A percentile compares a stretch with the other conserved stretches of the same genome.
Conservation (phyloP, 1,140 invertebrate species). For the Uloborus diversus region DNA sequence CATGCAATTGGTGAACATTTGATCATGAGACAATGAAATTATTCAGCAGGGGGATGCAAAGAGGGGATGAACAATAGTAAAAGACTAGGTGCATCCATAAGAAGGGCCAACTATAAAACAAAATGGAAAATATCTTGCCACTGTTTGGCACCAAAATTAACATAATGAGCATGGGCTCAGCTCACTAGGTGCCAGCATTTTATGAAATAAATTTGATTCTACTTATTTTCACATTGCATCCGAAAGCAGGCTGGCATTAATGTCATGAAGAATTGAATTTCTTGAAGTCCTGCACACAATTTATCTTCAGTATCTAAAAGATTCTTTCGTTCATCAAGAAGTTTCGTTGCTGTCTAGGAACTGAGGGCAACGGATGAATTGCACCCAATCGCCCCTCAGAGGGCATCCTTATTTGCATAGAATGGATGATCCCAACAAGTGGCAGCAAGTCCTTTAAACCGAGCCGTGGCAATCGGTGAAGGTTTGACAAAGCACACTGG, state of each 20-base stretch:
- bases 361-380: slow-evolving; percentile 46
- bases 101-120: slow-evolving; percentile 32
- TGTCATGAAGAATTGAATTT: slow-evolving; percentile 22
- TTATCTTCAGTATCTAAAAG: slow-evolving; percentile 38
- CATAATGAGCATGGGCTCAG: slow-evolving; percentile 35
- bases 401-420: slow-evolving; percentile 50
- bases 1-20: slow-evolving; percentile 55
- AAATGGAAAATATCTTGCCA: slow-evolving; percentile 44
- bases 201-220: slow-evolving; percentile 51
- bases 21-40: slow-evolving; percentile 46
- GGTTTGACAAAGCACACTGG: slow-evolving; percentile 48
- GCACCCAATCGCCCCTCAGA: slow-evolving; percentile 50
- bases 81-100: slow-evolving; percentile 54
- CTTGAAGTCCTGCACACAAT: slow-evolving; percentile 19
- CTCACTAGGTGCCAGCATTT: slow-evolving; percentile 46
- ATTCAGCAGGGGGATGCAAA: slow-evolving; percentile 39
- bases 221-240: slow-evolving; percentile 45
- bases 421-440: slow-evolving; percentile 47
- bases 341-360: slow-evolving; percentile 55
- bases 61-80: slow-evolving; percentile 45
- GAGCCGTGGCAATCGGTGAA: slow-evolving; percentile 55
- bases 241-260: slow-evolving; percentile 42
- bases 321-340: slow-evolving; percentile 43
- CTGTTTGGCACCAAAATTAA: slow-evolving; percentile 47
- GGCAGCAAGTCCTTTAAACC: slow-evolving; percentile 54